phyloP scores from a whole-genome alignment of 2,113 vertebrate genomes.

The Entelurus aequoreus region DNA sequence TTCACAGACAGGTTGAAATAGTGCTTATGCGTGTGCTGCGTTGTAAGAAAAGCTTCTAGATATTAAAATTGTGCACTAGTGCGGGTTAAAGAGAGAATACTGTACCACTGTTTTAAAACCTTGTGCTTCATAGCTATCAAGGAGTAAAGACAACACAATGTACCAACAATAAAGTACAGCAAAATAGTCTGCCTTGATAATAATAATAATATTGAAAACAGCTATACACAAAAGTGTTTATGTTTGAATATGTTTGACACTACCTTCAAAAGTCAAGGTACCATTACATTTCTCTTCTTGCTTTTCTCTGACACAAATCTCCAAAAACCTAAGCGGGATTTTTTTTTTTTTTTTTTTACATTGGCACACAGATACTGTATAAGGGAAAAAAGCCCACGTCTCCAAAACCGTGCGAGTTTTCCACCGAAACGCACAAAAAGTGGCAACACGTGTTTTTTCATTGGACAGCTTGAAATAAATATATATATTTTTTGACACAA shows the following conservation, averaged over 20 bases:
- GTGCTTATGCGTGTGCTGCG: slow-evolving; percentile 26
- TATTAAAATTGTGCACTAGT: slow-evolving; percentile 47
- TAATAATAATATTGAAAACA: neutral
- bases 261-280: neutral
- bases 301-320: too few species aligned
- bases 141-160: slow-evolving; percentile 28
- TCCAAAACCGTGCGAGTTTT: too few species aligned
- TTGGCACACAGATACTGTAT: neutral
- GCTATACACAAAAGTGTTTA: neutral
- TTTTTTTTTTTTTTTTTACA: neutral
- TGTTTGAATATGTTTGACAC: neutral
- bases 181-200: slow-evolving; percentile 5
- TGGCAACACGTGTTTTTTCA: too few species aligned
- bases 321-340: neutral
- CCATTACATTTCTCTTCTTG: neutral
- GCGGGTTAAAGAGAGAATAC: slow-evolving; percentile 18
- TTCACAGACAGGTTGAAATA: slow-evolving; percentile 56
- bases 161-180: slow-evolving; percentile 47
- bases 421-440: too few species aligned
- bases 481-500: too few species aligned
- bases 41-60: slow-evolving; percentile 31
- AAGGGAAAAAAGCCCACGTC: too few species aligned
- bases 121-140: slow-evolving; percentile 57
- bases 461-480: too few species aligned
- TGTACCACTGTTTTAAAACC: slow-evolving; percentile 54